Percentiles rank a stretch among this genome's conserved stretches.
phyloP scores from a whole-genome alignment of 2,797 vertebrate species.

The Bryconaethiops microstoma region DNA sequence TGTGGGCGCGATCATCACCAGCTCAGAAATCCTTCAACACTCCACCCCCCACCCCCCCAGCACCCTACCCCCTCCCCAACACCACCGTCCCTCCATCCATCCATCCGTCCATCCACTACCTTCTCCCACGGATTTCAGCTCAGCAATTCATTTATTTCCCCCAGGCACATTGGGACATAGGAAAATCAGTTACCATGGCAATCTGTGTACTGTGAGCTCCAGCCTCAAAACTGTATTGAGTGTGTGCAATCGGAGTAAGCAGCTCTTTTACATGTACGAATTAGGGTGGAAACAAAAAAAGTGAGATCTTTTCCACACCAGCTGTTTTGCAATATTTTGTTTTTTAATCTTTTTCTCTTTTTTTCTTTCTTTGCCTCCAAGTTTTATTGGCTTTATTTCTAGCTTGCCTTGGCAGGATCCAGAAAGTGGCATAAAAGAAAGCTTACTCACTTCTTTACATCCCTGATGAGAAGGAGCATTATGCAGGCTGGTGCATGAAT shows the following conservation, averaged over 20 bases:
- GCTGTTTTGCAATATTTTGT: not conserved
- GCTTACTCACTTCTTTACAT: not conserved
- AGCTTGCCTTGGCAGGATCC: not conserved
- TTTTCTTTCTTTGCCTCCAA: not conserved
- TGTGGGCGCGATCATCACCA: slow-evolving; percentile 17
- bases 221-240: slow-evolving; percentile 22
- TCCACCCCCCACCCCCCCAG: not conserved
- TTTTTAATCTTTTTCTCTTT: not conserved
- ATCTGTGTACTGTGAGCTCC: slow-evolving; percentile 62
- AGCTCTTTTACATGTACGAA: not conserved
- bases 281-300: not conserved
- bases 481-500: not conserved
- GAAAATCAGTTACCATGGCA: slow-evolving; percentile 76
- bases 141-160: slow-evolving; percentile 60
- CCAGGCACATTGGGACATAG: slow-evolving; percentile 61
- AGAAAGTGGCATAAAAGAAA: not conserved
- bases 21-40: slow-evolving; percentile 9
- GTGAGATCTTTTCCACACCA: not conserved
- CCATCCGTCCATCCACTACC: slow-evolving; percentile 47
- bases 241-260: not conserved
- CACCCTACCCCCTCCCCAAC: not conserved
- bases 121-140: slow-evolving; percentile 59
- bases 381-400: not conserved
- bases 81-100: slow-evolving; percentile 18
- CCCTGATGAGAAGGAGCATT: slow-evolving; percentile 13